Percentiles rank a stretch among this genome's conserved stretches.
These are phyloP conservation scores for Orientallactaga sibirica DNA, from an alignment of 2,797 vertebrate genomes.

Conservation along the genomic window DNA sequence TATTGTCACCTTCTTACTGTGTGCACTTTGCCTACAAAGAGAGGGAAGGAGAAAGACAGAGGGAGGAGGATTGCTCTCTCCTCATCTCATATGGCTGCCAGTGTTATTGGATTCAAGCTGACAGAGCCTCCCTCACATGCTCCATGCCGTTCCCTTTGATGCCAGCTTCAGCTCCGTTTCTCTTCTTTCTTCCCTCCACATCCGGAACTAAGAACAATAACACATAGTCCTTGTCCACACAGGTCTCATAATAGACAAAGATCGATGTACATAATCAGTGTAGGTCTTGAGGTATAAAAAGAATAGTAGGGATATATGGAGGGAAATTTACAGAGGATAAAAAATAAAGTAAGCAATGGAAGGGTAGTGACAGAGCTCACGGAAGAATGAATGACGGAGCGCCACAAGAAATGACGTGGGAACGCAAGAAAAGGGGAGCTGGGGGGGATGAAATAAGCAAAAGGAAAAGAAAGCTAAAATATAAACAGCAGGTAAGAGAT, in stretches of 20 bases:
- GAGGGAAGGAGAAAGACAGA: neutral
- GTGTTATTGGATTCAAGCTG: neutral
- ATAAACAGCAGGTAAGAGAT: neutral
- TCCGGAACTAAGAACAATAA: neutral
- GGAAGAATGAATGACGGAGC: neutral
- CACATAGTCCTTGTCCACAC: neutral
- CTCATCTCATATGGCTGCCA: rapidly evolving
- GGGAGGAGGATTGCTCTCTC: no score
- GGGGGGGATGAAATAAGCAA: neutral
- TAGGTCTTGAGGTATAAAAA: neutral
- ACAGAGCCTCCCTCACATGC: neutral
- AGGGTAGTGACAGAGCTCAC: neutral
- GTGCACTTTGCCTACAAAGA: neutral
- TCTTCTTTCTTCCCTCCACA: neutral
- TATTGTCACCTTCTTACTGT: neutral
- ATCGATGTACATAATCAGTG: neutral
- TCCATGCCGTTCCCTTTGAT: neutral
- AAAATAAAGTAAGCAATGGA: neutral
- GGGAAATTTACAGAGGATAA: neutral
- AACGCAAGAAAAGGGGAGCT: neutral
- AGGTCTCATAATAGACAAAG: neutral
- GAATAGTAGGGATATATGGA: neutral
- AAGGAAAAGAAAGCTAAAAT: neutral
- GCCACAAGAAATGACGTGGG: neutral
- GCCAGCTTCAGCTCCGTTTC: neutral